Percentiles rank a stretch among this genome's conserved stretches.
phyloP scores from a whole-genome alignment of 2,113 vertebrate genomes.

The Pseudonaja textilis region DNA sequence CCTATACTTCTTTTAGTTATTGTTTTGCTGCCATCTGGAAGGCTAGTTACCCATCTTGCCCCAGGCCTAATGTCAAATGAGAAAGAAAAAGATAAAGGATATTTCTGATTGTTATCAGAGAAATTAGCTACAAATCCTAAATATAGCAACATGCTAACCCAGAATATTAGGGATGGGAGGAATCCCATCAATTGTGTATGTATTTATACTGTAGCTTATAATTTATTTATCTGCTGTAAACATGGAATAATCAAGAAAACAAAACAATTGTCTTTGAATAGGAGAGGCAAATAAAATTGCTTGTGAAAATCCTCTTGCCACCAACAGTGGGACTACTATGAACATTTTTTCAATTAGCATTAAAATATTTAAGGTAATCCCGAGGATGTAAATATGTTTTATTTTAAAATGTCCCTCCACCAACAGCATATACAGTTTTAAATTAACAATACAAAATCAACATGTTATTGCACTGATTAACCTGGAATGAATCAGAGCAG shows the following conservation, averaged over 20 bases:
- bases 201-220: neutral
- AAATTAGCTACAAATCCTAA: neutral
- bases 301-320: neutral
- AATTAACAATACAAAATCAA: conserved; percentile 47
- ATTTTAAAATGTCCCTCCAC: conserved; percentile 39
- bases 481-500: conserved; percentile 59
- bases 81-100: neutral
- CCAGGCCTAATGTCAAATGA: neutral
- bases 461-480: conserved; percentile 50
- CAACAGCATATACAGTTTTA: conserved; percentile 41
- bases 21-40: neutral
- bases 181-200: neutral
- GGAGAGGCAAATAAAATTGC: neutral
- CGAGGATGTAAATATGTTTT: conserved; percentile 13
- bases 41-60: neutral
- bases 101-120: neutral
- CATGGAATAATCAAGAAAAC: neutral
- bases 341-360: neutral
- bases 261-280: neutral
- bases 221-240: neutral
- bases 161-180: neutral
- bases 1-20: neutral
- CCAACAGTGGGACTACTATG: neutral
- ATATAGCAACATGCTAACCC: neutral
- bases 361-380: neutral